These are phyloP conservation scores for Campoplex nolae DNA, from an alignment of 2,888 invertebrate species.

Conservation along the genomic window DNA sequence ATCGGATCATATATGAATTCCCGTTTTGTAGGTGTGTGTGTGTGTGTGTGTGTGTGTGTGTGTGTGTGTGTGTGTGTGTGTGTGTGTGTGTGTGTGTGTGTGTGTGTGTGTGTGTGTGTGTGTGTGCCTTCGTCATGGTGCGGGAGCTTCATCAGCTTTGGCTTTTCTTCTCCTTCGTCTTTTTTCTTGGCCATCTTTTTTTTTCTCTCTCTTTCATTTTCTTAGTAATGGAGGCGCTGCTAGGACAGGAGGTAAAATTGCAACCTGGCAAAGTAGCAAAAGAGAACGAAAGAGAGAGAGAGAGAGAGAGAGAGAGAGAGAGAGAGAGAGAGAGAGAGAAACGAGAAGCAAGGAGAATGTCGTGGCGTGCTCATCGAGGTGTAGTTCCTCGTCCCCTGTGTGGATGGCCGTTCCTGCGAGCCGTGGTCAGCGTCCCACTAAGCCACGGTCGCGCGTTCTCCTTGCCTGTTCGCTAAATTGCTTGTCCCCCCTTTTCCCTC, in stretches of 20 bases:
- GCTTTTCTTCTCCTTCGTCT: constrained; percentile 72
- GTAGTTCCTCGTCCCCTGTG: constrained; percentile 84
- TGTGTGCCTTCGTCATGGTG: constrained; percentile 82
- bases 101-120: constrained; percentile 62
- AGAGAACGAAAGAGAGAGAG: constrained; percentile 65
- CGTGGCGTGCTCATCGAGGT: constrained; percentile 84
- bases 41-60: constrained; percentile 70
- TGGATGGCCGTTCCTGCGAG: constrained; percentile 76
- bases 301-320: constrained; percentile 61
- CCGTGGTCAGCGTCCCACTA: constrained; percentile 84
- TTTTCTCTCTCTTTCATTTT: neutral
- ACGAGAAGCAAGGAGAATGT: constrained; percentile 80
- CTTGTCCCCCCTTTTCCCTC: constrained; percentile 47
- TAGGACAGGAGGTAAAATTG: constrained; percentile 63
- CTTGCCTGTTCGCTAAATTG: constrained; percentile 71
- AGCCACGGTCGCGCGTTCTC: constrained; percentile 81
- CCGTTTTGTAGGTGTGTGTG: constrained; percentile 77
- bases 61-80: constrained; percentile 73
- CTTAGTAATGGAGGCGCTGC: constrained; percentile 70
- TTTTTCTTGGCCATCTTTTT: constrained; percentile 22
- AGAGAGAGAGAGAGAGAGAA: constrained; percentile 56
- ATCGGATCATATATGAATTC: constrained; percentile 65
- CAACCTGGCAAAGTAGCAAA: constrained; percentile 61
- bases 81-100: constrained; percentile 73
- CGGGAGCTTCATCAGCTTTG: constrained; percentile 79